Percentiles rank a stretch among this genome's conserved stretches.
phyloP scores from a whole-genome alignment of 2,888 invertebrate genomes.

The Melangyna quadrimaculata region DNA sequence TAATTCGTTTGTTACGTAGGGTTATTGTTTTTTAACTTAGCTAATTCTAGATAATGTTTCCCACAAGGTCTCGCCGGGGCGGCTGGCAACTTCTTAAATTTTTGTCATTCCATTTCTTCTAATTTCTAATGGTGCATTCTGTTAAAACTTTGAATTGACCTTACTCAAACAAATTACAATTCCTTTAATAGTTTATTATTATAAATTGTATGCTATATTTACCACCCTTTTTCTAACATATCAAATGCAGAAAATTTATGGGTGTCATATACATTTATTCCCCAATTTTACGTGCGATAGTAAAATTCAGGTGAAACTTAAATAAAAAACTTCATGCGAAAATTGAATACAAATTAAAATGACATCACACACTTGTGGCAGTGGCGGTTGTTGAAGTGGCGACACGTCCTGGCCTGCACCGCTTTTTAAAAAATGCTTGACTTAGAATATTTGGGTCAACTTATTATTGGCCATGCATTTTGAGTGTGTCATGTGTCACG shows the following conservation, averaged over 20 bases:
- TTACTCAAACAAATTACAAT: too few species aligned
- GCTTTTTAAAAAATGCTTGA: neutral
- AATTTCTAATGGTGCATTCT: too few species aligned
- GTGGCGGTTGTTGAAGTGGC: slow-evolving; percentile 10
- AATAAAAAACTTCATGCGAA: slow-evolving; percentile 6
- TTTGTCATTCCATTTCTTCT: too few species aligned
- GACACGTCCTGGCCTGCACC: slow-evolving; percentile 40
- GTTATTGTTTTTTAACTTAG: too few species aligned
- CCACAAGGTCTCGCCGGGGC: too few species aligned
- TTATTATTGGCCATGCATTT: slow-evolving; percentile 58
- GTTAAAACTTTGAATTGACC: too few species aligned
- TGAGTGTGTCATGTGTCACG: slow-evolving; percentile 69
- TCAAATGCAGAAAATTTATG: neutral
- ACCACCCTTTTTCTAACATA: too few species aligned
- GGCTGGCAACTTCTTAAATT: too few species aligned
- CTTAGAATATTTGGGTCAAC: slow-evolving; percentile 67
- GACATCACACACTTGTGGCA: slow-evolving; percentile 49
- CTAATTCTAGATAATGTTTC: too few species aligned
- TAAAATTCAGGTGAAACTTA: neutral
- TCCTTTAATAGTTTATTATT: too few species aligned
- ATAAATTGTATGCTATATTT: too few species aligned
- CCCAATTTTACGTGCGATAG: neutral
- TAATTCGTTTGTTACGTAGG: too few species aligned
- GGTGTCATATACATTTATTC: neutral
- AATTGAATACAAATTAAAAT: slow-evolving; percentile 47